Evolutionary conservation across 2,113 vertebrate species (phyloP).

Genomic region (Pachypanchax playfairii): DNA sequence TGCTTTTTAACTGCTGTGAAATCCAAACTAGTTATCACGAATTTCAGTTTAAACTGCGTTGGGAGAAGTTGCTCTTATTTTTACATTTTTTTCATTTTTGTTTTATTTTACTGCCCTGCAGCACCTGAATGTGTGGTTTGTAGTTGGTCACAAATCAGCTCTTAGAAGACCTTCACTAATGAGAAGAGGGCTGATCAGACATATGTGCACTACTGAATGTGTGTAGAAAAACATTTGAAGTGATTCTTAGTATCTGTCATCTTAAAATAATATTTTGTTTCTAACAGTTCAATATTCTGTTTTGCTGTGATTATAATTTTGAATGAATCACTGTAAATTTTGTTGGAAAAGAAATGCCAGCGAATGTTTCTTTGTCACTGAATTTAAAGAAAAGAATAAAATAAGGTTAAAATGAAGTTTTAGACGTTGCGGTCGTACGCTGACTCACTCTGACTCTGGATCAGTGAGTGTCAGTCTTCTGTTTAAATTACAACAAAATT

Average conservation of each 20-base stretch:
- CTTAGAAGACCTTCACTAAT: conserved; percentile 18
- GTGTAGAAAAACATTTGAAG: conserved; percentile 4
- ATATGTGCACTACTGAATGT: conserved; percentile 21
- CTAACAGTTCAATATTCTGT: neutral
- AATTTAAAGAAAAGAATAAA: conserved; percentile 21
- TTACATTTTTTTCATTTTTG: neutral
- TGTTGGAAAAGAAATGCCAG: conserved; percentile 26
- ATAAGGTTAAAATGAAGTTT: neutral
- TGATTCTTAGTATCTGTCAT: neutral
- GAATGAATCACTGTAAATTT: conserved; percentile 41
- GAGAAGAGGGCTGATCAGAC: neutral
- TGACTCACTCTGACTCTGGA: neutral
- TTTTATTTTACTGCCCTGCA: neutral
- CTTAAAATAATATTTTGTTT: conserved; percentile 11
- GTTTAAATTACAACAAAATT: neutral
- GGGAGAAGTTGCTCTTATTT: too few species aligned
- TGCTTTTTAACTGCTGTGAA: conserved; percentile 12
- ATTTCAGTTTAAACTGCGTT: too few species aligned
- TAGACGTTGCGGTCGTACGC: too few species aligned
- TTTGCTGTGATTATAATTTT: conserved; percentile 31
- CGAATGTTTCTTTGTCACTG: conserved; percentile 52
- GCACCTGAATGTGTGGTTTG: too few species aligned
- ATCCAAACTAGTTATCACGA: neutral
- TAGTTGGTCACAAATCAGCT: neutral
- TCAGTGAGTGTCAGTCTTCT: neutral